These are phyloP conservation scores for Cladopsammia gracilis DNA, from an alignment of 64 coral and sea anemone species.

Conservation along the genomic window DNA sequence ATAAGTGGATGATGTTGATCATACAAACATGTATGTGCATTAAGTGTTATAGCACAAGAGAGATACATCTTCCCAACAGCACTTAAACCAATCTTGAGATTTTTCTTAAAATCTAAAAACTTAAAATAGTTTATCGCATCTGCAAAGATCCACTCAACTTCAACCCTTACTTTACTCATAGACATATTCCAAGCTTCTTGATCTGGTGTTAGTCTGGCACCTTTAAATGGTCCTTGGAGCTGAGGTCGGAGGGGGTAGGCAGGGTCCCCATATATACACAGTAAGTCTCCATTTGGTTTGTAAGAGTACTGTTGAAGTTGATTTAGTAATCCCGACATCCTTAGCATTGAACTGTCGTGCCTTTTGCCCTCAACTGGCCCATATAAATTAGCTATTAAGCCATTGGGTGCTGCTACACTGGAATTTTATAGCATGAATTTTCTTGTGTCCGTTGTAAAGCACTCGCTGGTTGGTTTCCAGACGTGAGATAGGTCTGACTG, in stretches of 20 bases:
- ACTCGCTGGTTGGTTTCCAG: too few relatives aligned
- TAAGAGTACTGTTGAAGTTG: conserved; percentile 30
- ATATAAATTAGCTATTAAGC: conserved; percentile 29
- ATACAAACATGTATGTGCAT: conserved; percentile 30
- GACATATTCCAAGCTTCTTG: conserved; percentile 1
- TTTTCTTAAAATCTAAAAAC: not conserved
- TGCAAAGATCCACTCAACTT: conserved; percentile 14
- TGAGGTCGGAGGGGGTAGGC: not conserved
- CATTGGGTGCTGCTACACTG: conserved; percentile 12
- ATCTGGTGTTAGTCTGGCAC: not conserved
- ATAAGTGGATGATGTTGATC: conserved; percentile 20
- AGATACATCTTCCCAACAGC: conserved; percentile 30
- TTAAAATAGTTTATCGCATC: not conserved
- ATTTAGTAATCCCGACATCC: conserved; percentile 25
- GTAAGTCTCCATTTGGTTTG: conserved; percentile 5
- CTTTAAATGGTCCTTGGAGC: too few relatives aligned
- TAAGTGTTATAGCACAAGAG: conserved; percentile 20
- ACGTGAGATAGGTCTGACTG: too few relatives aligned
- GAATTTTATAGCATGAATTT: not conserved
- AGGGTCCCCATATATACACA: conserved; percentile 13
- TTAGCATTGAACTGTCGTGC: conserved; percentile 15
- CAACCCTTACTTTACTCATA: conserved; percentile 9
- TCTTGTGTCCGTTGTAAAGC: too few relatives aligned
- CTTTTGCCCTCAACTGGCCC: conserved; percentile 26
- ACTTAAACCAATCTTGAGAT: conserved; percentile 22